Base-by-base conservation (phyloP, 2,888 invertebrate genomes). In the Microplitis manilae region DNA sequence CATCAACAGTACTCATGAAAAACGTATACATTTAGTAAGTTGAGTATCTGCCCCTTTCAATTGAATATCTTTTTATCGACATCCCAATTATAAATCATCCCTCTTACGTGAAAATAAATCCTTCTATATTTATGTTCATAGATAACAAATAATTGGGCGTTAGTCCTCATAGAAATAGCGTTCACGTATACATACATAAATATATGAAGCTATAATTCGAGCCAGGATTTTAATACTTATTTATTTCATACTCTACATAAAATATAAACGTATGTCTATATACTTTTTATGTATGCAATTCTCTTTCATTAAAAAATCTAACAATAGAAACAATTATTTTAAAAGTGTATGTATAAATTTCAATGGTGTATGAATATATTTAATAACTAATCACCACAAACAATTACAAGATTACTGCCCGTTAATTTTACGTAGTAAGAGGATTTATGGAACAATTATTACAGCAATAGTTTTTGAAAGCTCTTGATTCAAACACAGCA, bases 241-340 rank as follows among this genome's bases (percentile, higher is more conserved):
- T 30, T 4, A 30, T 30, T 30, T 4, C 30, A 30, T 30, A 30
- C 30, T 30, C 30, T 30, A 30, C 30, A 30, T 30, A 30, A 4
- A 30, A 30, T 30, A 30, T 30, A 30, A 30, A 30, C 30, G 30
- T 30, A 30, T 30, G 30, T 30, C 30, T 30, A 2, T 30, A 30
- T 2, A 30, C 30, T 4, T 30, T 30, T 30, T 4, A 30, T 30
- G 30, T 4, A 30, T 30, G 30, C 74, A 61, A 75, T 73, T 79
- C 85, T 78, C 86, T 50, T 50, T 50, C 50, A 30, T 30, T 4
- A 30, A 30, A 30, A 30, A 30, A 30, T 30, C 2, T 30, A 30
- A 30, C 30, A 30, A 30, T 30, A 30, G 30, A 30, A 30, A 30
- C 2, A 30, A 30, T 2, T 30, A 30, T 30, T 30, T 30, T 30